Evolutionary conservation across 2,113 vertebrate genomes (phyloP).

Genomic region (Hippocampus comes): DNA sequence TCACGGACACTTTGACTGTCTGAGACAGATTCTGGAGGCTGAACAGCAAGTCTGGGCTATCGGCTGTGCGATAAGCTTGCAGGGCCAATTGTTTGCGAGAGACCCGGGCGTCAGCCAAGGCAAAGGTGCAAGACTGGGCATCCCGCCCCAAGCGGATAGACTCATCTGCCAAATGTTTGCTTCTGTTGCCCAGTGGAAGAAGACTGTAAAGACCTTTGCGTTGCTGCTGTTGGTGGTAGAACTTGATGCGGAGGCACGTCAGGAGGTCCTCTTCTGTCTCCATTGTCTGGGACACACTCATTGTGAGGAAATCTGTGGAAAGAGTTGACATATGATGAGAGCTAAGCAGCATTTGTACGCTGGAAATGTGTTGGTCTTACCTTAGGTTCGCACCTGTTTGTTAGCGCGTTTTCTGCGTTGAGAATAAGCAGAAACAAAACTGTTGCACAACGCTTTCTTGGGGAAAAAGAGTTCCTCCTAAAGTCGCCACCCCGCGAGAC

Average conservation of each 20-base stretch:
- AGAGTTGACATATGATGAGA: not conserved
- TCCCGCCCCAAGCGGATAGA: slow-evolving; percentile 80
- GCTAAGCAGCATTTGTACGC: not conserved
- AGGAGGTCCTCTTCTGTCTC: slow-evolving; percentile 81
- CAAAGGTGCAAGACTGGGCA: slow-evolving; percentile 70
- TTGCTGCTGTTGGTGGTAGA: slow-evolving; percentile 81
- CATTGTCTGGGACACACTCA: slow-evolving; percentile 66
- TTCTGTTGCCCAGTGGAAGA: slow-evolving; percentile 60
- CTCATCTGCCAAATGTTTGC: slow-evolving; percentile 69
- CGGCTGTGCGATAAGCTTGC: slow-evolving; percentile 73
- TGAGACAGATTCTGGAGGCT: slow-evolving; percentile 89
- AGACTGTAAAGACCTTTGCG: slow-evolving; percentile 63
- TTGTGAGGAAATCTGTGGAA: slow-evolving; percentile 1
- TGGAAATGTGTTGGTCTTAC: not conserved
- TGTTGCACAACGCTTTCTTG: not conserved
- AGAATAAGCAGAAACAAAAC: not conserved
- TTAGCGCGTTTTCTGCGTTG: not conserved
- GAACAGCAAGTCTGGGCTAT: slow-evolving; percentile 70
- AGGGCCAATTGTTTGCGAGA: slow-evolving; percentile 84
- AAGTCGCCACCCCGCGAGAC: not conserved
- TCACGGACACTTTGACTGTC: slow-evolving; percentile 72
- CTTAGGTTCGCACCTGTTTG: not conserved
- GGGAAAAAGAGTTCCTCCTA: not conserved
- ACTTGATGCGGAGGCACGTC: slow-evolving; percentile 77
- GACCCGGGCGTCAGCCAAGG: slow-evolving; percentile 74